A percentile compares a stretch with the other conserved stretches of the same genome.
These are phyloP conservation scores for Furcula furcula DNA, from an alignment of 2,888 invertebrate species.

Conservation along the genomic window DNA sequence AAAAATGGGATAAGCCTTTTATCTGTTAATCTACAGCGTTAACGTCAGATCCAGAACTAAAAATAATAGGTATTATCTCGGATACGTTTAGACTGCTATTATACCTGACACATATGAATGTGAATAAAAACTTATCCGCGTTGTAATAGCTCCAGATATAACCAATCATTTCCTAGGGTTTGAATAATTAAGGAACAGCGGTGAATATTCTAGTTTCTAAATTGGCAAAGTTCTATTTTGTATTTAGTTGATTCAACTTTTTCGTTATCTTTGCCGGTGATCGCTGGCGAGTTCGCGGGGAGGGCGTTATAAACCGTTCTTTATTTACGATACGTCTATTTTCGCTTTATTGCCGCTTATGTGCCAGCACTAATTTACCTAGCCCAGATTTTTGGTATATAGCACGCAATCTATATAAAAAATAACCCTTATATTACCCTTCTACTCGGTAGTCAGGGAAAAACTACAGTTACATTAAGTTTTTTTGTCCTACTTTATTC, in stretches of 20 bases:
- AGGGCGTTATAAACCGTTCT: constrained; percentile 53
- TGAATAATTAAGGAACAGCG: constrained; percentile 24
- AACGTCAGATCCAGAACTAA: too few relatives aligned
- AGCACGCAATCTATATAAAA: constrained; percentile 45
- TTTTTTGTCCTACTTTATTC: constrained; percentile 36
- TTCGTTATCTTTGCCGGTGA: constrained; percentile 44
- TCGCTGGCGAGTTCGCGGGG: constrained; percentile 39
- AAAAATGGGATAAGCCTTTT: too few relatives aligned
- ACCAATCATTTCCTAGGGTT: constrained; percentile 6
- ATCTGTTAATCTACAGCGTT: too few relatives aligned
- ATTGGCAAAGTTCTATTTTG: constrained; percentile 26
- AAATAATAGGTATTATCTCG: neutral
- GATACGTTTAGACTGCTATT: neutral
- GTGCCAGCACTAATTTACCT: constrained; percentile 44
- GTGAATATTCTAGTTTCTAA: constrained; percentile 17
- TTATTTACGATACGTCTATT: constrained; percentile 59
- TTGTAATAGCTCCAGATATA: constrained; percentile 2
- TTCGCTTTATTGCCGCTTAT: constrained; percentile 52
- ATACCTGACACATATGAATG: constrained; percentile 1
- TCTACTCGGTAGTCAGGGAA: too few relatives aligned
- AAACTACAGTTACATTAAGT: constrained; percentile 29
- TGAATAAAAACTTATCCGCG: constrained; percentile 1
- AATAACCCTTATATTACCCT: constrained; percentile 34
- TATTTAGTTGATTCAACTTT: constrained; percentile 41
- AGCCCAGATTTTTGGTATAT: constrained; percentile 33